phyloP scores from a whole-genome alignment of 2,888 invertebrate species.

The Brachyptera putata region DNA sequence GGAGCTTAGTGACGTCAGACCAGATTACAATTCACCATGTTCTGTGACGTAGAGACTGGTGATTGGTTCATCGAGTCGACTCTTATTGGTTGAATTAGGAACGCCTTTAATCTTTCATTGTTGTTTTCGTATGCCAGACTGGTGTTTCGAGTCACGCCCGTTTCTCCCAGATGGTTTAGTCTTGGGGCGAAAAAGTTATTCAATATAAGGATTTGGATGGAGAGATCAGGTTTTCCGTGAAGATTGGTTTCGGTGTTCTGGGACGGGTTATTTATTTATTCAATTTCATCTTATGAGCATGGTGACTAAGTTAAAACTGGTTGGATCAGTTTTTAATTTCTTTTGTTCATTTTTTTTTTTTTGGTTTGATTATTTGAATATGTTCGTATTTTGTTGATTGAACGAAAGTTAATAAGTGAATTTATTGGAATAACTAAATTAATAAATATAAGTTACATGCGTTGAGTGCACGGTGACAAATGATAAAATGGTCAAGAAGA shows the following conservation, averaged over 20 bases:
- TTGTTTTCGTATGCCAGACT: neutral
- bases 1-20: constrained; percentile 21
- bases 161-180: neutral
- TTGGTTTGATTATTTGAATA: too few species aligned
- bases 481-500: too few species aligned
- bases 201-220: neutral
- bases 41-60: constrained; percentile 17
- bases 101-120: neutral
- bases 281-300: too few species aligned
- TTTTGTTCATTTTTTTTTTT: too few species aligned
- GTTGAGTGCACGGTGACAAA: too few species aligned
- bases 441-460: too few species aligned
- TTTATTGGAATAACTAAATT: too few species aligned
- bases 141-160: neutral
- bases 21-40: neutral
- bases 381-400: too few species aligned
- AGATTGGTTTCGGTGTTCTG: neutral
- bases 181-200: neutral
- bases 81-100: constrained; percentile 16
- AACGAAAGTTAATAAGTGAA: too few species aligned
- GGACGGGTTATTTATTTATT: too few species aligned
- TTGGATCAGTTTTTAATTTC: too few species aligned
- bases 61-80: constrained; percentile 21
- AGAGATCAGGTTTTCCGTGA: neutral
- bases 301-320: too few species aligned